phyloP scores from a whole-genome alignment of 2,888 invertebrate species.

The Philereme vetulata region DNA sequence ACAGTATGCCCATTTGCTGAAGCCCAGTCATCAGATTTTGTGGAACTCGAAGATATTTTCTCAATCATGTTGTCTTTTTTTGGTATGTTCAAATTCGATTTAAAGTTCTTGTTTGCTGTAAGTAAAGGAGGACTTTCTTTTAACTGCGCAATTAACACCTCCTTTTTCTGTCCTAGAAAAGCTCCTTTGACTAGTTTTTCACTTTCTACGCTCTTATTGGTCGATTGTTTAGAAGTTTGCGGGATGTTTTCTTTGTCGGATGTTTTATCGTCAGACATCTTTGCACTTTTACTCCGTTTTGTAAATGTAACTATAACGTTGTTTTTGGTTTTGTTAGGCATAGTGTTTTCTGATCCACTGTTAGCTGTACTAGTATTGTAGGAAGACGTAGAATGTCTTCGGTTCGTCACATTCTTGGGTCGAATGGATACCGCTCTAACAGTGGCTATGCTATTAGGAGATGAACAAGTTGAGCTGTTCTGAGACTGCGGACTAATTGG shows the following conservation, averaged over 20 bases:
- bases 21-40: slow-evolving; percentile 40
- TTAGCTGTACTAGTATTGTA: slow-evolving; percentile 49
- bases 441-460: slow-evolving; percentile 66
- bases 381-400: slow-evolving; percentile 50
- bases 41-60: slow-evolving; percentile 38
- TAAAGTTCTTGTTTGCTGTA: slow-evolving; percentile 46
- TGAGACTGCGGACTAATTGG: slow-evolving; percentile 53
- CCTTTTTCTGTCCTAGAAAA: slow-evolving; percentile 51
- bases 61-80: slow-evolving; percentile 40
- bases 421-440: slow-evolving; percentile 54
- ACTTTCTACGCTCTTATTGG: slow-evolving; percentile 38
- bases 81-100: slow-evolving; percentile 49
- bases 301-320: slow-evolving; percentile 20
- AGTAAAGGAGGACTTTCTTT: slow-evolving; percentile 47
- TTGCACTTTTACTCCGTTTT: slow-evolving; percentile 49
- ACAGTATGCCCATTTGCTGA: slow-evolving; percentile 22
- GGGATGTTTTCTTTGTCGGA: slow-evolving; percentile 65
- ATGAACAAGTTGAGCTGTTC: slow-evolving; percentile 68
- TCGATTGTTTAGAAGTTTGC: slow-evolving; percentile 51
- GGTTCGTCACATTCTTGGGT: slow-evolving; percentile 44
- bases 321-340: slow-evolving; percentile 51
- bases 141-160: slow-evolving; percentile 53
- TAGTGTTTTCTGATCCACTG: slow-evolving; percentile 52
- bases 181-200: slow-evolving; percentile 42
- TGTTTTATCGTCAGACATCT: slow-evolving; percentile 45